These are phyloP conservation scores for Trichogramma evanescens DNA, from an alignment of 2,888 invertebrate genomes.

Conservation along the genomic window DNA sequence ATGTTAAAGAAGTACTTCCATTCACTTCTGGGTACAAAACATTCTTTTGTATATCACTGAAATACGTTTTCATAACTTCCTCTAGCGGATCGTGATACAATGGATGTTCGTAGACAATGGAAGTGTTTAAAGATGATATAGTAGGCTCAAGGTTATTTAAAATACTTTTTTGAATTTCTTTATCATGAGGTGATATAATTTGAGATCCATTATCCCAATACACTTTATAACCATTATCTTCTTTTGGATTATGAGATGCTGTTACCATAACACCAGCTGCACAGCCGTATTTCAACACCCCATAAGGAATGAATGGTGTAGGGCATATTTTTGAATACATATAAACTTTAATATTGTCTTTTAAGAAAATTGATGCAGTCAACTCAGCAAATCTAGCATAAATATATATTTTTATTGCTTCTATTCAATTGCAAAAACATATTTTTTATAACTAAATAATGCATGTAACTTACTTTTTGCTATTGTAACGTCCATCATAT, in stretches of 20 bases:
- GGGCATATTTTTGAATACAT: conserved; percentile 76
- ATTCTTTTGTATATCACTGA: conserved; percentile 52
- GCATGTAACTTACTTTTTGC: conserved; percentile 61
- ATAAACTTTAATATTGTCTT: conserved; percentile 69
- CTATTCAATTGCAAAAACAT: not conserved
- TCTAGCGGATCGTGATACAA: conserved; percentile 64
- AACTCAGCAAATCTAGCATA: conserved; percentile 74
- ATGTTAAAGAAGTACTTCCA: conserved; percentile 53
- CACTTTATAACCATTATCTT: conserved; percentile 96
- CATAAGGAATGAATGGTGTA: conserved; percentile 91
- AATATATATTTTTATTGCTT: conserved; percentile 5
- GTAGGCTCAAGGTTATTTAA: conserved; percentile 69
- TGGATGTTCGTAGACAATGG: conserved; percentile 51
- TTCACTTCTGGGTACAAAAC: conserved; percentile 56
- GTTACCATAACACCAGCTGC: conserved; percentile 90
- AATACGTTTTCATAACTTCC: conserved; percentile 64
- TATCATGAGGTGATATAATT: conserved; percentile 88
- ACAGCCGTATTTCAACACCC: conserved; percentile 65
- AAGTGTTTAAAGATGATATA: conserved; percentile 70
- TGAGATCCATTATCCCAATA: conserved; percentile 94
- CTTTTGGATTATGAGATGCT: conserved; percentile 91
- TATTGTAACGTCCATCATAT: conserved; percentile 88
- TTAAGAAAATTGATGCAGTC: conserved; percentile 75
- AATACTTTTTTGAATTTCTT: conserved; percentile 74
- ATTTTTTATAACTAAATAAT: conserved; percentile 27